Conservation (phyloP, 1,140 invertebrate species). For the Homarus americanus region DNA sequence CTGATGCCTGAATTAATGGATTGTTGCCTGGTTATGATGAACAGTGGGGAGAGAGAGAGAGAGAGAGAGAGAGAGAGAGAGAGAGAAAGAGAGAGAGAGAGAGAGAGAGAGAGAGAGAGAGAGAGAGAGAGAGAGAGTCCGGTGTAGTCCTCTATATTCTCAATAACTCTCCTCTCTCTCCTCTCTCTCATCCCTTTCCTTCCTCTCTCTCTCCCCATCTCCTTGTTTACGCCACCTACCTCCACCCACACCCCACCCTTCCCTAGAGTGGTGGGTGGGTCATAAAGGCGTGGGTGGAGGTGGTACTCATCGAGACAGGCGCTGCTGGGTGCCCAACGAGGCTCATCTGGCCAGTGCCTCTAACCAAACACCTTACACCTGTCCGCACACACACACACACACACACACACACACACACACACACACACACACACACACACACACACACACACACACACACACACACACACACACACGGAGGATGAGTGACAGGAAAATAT, state of each 20-base stretch:
- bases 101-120: no score
- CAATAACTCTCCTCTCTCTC: neutral
- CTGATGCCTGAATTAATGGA: conserved; percentile 27
- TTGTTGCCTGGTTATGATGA: conserved; percentile 17
- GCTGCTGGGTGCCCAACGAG: no score
- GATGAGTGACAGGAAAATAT: no score
- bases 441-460: neutral
- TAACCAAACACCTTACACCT: neutral
- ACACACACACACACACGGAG: neutral
- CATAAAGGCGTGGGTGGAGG: no score
- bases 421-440: neutral
- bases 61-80: no score
- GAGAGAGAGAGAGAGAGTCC: neutral
- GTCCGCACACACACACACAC: neutral
- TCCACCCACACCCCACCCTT: neutral
- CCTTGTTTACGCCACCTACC: no score
- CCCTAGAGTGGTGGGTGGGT: no score
- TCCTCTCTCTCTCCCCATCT: neutral
- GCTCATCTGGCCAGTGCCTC: no score
- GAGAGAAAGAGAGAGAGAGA: no score
- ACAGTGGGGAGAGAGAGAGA: no score
- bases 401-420: neutral
- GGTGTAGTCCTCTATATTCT: neutral
- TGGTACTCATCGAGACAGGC: no score
- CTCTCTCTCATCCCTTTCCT: neutral